phyloP scores from a whole-genome alignment of 1,140 invertebrate genomes.

The Pseudomyrmex gracilis region DNA sequence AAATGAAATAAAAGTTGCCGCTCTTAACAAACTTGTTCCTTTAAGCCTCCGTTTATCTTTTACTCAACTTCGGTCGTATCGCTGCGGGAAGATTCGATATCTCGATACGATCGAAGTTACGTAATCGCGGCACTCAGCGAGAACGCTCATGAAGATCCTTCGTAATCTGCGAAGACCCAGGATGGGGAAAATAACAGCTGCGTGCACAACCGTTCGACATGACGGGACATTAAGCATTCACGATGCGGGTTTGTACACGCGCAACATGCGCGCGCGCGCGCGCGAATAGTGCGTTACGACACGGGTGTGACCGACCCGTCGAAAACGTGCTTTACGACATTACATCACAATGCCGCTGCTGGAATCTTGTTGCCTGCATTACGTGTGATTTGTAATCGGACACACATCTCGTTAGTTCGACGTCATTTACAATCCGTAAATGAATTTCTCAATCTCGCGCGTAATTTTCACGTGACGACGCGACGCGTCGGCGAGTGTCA shows the following conservation, averaged over 20 bases:
- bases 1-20: neutral
- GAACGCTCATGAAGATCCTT: neutral
- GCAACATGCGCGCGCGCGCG: slow-evolving; percentile 30
- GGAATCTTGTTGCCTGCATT: slow-evolving; percentile 63
- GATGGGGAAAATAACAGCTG: neutral
- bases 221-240: slow-evolving; percentile 65
- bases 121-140: neutral
- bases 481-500: neutral
- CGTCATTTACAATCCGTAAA: slow-evolving; percentile 23
- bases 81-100: neutral
- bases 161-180: neutral
- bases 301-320: slow-evolving; percentile 36
- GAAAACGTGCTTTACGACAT: slow-evolving; percentile 69
- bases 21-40: slow-evolving; percentile 25
- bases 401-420: slow-evolving; percentile 34
- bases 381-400: slow-evolving; percentile 76
- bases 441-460: slow-evolving; percentile 49
- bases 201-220: slow-evolving; percentile 11
- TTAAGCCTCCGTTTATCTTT: neutral
- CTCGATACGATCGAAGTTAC: neutral
- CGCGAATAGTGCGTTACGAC: slow-evolving; percentile 47
- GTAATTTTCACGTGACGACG: neutral
- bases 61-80: neutral
- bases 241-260: slow-evolving; percentile 69
- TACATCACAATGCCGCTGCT: slow-evolving; percentile 47